Evolutionary conservation across 2,113 vertebrate genomes (phyloP).

Genomic region (Ammospiza nelsoni): DNA sequence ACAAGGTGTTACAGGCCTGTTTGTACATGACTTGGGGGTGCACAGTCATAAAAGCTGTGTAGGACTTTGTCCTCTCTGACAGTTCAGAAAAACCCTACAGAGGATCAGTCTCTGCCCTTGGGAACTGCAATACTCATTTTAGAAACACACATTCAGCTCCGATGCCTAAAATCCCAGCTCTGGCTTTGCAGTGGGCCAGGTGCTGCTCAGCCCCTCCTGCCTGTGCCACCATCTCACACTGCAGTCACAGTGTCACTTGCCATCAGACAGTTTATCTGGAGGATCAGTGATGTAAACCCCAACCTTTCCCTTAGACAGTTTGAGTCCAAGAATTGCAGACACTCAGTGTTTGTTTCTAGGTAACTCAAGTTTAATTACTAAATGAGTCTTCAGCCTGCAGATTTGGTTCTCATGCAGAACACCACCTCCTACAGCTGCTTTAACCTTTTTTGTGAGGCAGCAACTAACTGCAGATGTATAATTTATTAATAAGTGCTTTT

Average conservation of each 20-base stretch:
- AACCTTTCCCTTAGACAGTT: neutral
- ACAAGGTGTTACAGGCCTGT: neutral
- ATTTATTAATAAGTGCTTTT: slow-evolving; percentile 57
- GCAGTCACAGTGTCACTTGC: neutral
- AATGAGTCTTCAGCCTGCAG: neutral
- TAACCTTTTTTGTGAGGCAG: neutral
- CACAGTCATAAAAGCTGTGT: neutral
- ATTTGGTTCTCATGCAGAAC: neutral
- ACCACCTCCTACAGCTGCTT: neutral
- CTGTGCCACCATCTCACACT: neutral
- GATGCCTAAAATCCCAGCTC: neutral
- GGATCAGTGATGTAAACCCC: neutral
- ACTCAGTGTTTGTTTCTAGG: neutral
- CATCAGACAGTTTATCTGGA: neutral
- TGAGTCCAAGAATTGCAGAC: neutral
- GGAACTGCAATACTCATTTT: neutral
- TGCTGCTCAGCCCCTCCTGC: neutral
- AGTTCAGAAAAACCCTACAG: neutral
- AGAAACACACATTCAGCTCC: neutral
- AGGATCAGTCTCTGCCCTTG: neutral
- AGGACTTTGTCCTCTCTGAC: neutral
- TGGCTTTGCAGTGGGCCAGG: neutral
- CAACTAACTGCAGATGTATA: slow-evolving; percentile 22
- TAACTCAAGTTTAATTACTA: neutral
- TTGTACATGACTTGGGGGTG: neutral